phyloP scores from a whole-genome alignment of 2,797 vertebrate species.

The Enteromius fasciolatus region DNA sequence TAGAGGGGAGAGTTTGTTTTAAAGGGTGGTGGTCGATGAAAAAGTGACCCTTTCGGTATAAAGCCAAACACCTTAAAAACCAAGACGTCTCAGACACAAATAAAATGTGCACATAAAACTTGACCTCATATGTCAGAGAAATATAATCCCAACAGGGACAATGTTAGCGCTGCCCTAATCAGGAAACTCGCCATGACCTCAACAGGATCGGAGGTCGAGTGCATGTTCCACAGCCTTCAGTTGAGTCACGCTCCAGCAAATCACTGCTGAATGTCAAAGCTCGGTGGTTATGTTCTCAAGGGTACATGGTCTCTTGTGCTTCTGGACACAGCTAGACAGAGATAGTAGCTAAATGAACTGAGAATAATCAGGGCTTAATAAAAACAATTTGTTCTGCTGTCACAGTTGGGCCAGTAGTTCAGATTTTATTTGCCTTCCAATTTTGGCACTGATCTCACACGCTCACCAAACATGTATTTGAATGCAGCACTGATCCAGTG shows the following conservation, averaged over 20 bases:
- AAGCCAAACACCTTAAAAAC: background rate
- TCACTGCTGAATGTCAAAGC: slow-evolving; percentile 9
- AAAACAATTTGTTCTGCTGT: slow-evolving; percentile 6
- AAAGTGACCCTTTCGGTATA: background rate
- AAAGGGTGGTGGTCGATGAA: background rate
- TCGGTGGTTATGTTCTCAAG: slow-evolving; percentile 8
- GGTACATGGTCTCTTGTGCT: slow-evolving; percentile 17
- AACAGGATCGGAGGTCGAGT: slow-evolving; percentile 32
- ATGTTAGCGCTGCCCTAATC: slow-evolving; percentile 4
- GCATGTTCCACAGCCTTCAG: background rate
- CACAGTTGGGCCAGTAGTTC: slow-evolving; percentile 16
- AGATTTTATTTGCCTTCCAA: slow-evolving; percentile 4
- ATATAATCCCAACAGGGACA: slow-evolving; percentile 8
- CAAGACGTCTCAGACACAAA: background rate
- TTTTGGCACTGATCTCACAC: background rate
- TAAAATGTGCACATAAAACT: slow-evolving; percentile 5
- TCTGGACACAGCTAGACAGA: slow-evolving; percentile 16
- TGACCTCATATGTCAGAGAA: slow-evolving; percentile 17
- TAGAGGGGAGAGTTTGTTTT: background rate
- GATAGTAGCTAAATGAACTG: slow-evolving; percentile 22
- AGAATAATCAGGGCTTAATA: slow-evolving; percentile 21
- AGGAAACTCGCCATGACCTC: slow-evolving; percentile 22
- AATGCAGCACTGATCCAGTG: background rate
- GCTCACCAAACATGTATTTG: background rate
- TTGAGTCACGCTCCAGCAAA: slow-evolving; percentile 16